Evolutionary conservation across 1,140 invertebrate genomes (phyloP).

Genomic region (Leguminivora glycinivorella): DNA sequence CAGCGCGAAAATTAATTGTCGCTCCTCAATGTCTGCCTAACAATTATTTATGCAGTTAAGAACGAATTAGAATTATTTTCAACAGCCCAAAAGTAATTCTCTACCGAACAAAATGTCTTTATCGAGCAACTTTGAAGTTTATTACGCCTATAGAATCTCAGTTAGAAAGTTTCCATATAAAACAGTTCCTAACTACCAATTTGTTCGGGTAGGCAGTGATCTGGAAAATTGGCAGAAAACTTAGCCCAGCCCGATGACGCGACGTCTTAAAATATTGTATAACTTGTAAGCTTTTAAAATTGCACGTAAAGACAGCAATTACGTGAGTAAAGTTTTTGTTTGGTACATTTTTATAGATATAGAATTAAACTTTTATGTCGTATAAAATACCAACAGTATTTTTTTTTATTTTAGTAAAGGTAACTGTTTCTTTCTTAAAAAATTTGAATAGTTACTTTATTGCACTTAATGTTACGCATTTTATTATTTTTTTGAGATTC

Average conservation of each 20-base stretch:
- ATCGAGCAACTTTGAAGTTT: conserved; percentile 13
- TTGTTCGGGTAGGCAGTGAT: conserved; percentile 41
- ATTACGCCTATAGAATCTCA: conserved; percentile 18
- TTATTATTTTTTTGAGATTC: too few species aligned
- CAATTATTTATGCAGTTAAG: not conserved
- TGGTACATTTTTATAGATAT: too few species aligned
- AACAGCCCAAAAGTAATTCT: not conserved
- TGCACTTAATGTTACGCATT: too few species aligned
- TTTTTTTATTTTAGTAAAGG: too few species aligned
- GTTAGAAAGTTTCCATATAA: conserved; percentile 46
- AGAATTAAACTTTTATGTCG: too few species aligned
- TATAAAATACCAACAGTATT: too few species aligned
- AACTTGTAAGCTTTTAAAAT: not conserved
- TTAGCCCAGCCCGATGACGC: not conserved
- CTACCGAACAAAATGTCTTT: not conserved
- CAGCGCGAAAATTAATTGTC: too few species aligned
- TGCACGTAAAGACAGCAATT: not conserved
- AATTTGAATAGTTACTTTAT: too few species aligned
- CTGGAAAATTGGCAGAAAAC: conserved; percentile 45
- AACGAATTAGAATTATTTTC: not conserved
- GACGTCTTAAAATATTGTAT: conserved; percentile 1
- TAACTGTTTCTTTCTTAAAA: too few species aligned
- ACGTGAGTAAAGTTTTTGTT: too few species aligned
- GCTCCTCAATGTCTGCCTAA: too few species aligned
- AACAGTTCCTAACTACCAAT: conserved; percentile 45